Evolutionary conservation across 2,113 vertebrate species (phyloP).

Genomic region (Daphoenositta chrysoptera): DNA sequence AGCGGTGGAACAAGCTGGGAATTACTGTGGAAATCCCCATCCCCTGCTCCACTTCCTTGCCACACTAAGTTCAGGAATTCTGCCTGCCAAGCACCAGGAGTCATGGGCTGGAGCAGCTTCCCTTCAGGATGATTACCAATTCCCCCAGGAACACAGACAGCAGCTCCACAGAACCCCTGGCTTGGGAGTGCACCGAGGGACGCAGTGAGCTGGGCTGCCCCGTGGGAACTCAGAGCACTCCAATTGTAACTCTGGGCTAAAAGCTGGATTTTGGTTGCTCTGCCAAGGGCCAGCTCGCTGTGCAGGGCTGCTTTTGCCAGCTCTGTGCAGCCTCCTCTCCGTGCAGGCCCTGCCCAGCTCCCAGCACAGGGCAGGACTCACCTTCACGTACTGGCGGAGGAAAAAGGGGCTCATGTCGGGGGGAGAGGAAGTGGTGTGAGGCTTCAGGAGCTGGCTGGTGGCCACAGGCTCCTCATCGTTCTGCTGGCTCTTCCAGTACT

Average conservation of each 20-base stretch:
- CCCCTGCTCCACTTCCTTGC: neutral
- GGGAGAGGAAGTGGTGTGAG: constrained; percentile 91
- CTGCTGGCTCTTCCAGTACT: constrained; percentile 98
- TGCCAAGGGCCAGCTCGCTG: neutral
- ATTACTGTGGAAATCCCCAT: neutral
- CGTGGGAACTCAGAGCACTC: neutral
- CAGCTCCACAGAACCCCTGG: neutral
- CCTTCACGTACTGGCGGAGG: constrained; percentile 97
- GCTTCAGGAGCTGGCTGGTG: constrained; percentile 91
- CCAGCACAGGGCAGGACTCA: constrained; percentile 37
- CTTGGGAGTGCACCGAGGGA: accelerated
- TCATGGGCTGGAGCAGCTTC: neutral
- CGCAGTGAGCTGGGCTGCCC: neutral
- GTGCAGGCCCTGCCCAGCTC: accelerated
- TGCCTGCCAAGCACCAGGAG: neutral
- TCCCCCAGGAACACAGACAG: neutral
- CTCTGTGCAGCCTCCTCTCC: neutral
- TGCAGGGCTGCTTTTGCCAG: neutral
- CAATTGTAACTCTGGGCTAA: accelerated
- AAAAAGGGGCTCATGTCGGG: constrained; percentile 99
- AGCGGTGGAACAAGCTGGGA: neutral
- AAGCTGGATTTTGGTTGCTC: neutral
- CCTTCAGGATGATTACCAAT: neutral
- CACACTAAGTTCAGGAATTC: neutral
- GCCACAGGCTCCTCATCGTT: constrained; percentile 90